Base-by-base conservation (phyloP, 2,113 vertebrate species). In the Phyllostomus discolor region DNA sequence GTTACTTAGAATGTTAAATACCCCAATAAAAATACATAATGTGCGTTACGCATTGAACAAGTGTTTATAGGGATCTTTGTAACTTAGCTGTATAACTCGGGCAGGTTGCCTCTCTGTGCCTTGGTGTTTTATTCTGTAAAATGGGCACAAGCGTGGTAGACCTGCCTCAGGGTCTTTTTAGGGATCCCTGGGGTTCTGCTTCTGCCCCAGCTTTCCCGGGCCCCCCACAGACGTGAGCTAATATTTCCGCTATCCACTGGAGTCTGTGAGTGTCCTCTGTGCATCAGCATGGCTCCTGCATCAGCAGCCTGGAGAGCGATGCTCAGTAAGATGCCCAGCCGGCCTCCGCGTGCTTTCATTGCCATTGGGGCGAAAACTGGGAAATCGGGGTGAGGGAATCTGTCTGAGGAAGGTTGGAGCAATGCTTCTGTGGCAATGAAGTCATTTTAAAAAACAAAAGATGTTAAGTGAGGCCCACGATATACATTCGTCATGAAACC, bases 31-130 rank as follows among this genome's bases (percentile, higher is more conserved):
- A 85, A 66, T 64, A 22, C 52, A 16, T 52, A 35, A 46, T 38
- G 28, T 73, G 33, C 28, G 72, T 91, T 24, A 90, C 20, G 83
- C 69, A 57, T 85, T 86, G n/a, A 54, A 46, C 70, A 87, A 20
- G 12, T 76, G 38, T 54, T 94, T 66, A 50, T 35, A 85, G 28
- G 33, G 86, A 59, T 9, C 8, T 86, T 89, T 67, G 41, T 48
- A 64, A 86, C 72, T 79, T 83, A 35, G 57, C 16, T 95, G 9
- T 38, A 5, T 83, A 46, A 83, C n/a, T 46, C 86, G 26, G 35
- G 38, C 22, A 75, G 28, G 19, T 57, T 88, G 50, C 11, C 7
- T 91, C 31, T 48, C 4, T 33, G 9, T 38, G 4, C 20, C 15
- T 62, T 64, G 38, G 16, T 35, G 70, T 87, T 88, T 50, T 3